These are phyloP conservation scores for Datnioides undecimradiatus DNA, from an alignment of 2,113 vertebrate genomes.

Conservation along the genomic window DNA sequence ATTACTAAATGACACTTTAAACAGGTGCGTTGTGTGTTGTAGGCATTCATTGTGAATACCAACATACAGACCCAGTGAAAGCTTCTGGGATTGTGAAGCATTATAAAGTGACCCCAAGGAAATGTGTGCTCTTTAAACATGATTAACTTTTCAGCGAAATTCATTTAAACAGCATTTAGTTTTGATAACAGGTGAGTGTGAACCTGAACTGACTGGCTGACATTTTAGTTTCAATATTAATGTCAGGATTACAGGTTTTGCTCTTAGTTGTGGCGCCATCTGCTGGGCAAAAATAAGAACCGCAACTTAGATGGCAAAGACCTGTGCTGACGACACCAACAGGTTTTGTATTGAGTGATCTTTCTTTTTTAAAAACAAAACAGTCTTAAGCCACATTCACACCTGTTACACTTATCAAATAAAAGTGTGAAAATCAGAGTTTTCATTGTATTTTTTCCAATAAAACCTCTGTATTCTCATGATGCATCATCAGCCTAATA, in stretches of 20 bases:
- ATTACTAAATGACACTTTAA: too few species aligned
- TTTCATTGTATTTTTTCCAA: neutral
- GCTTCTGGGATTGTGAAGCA: neutral
- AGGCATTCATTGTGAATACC: too few species aligned
- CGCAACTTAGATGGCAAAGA: neutral
- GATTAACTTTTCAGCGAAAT: too few species aligned
- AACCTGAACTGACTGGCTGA: too few species aligned
- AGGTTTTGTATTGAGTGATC: neutral
- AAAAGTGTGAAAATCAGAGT: neutral
- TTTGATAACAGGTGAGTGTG: neutral
- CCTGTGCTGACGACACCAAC: neutral
- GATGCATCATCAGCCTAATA: neutral
- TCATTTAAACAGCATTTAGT: neutral
- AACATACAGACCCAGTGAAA: neutral
- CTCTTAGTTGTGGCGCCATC: constrained; percentile 41
- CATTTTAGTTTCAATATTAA: neutral
- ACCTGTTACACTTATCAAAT: neutral
- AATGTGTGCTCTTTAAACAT: neutral
- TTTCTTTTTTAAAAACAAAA: neutral
- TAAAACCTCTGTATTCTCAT: neutral
- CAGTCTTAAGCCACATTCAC: neutral
- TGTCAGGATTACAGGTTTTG: neutral
- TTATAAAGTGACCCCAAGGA: too few species aligned
- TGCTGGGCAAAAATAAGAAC: constrained; percentile 43
- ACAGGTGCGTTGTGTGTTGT: too few species aligned